phyloP scores from a whole-genome alignment of 2,113 vertebrate genomes.

The Tringa solitaria region DNA sequence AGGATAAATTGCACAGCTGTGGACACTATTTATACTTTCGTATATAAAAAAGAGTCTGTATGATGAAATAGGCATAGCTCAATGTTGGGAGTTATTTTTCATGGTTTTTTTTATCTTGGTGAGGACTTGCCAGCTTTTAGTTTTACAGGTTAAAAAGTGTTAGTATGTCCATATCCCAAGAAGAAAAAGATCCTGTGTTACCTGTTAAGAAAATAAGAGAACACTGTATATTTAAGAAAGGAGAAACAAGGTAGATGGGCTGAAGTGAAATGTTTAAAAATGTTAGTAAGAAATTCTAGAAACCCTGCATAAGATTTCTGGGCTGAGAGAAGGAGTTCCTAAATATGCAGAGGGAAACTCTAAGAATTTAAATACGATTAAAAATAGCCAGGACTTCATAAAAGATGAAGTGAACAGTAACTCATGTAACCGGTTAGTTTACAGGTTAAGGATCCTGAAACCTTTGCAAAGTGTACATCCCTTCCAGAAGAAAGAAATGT shows the following conservation, averaged over 20 bases:
- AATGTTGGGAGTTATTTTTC: background rate
- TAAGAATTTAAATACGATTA: background rate
- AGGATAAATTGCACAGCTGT: slow-evolving; percentile 40
- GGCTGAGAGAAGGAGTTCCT: background rate
- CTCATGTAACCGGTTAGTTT: background rate
- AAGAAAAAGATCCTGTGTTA: background rate
- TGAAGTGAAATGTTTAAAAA: background rate
- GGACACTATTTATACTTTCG: slow-evolving; percentile 21
- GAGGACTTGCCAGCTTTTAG: background rate
- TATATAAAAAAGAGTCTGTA: background rate
- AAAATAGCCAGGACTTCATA: background rate
- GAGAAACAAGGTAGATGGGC: background rate
- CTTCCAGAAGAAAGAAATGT: background rate
- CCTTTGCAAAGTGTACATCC: background rate
- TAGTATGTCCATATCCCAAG: background rate
- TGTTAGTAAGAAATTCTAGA: background rate
- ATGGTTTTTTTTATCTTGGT: background rate
- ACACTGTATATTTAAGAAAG: background rate
- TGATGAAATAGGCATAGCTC: background rate
- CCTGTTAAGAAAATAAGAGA: background rate
- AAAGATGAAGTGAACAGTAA: background rate
- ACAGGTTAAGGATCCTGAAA: background rate
- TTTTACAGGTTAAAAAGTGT: background rate
- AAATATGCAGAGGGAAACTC: background rate
- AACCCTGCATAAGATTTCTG: background rate